Percentiles rank a stretch among this genome's conserved stretches.
phyloP scores from a whole-genome alignment of 2,888 invertebrate genomes.

The Coenonympha glycerion region DNA sequence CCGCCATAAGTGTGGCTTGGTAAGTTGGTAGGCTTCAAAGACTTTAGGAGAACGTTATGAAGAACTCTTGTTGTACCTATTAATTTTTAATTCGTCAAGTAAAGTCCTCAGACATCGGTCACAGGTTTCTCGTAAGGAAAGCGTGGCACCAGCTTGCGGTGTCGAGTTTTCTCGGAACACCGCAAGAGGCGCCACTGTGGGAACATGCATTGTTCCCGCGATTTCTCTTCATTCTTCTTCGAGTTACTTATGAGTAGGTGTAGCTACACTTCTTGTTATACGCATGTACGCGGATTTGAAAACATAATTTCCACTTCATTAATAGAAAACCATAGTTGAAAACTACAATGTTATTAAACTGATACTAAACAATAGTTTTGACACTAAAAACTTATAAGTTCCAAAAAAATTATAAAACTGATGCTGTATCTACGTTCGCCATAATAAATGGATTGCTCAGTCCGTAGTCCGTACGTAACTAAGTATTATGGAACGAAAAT shows the following conservation, averaged over 20 bases:
- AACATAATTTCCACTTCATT: conserved; percentile 1
- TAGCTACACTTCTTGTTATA: conserved; percentile 2
- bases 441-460: no score
- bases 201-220: conserved; percentile 55
- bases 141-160: background rate
- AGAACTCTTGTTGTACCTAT: no score
- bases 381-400: no score
- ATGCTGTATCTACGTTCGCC: no score
- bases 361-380: no score
- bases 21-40: no score
- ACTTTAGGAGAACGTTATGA: no score
- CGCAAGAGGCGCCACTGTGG: conserved; percentile 55
- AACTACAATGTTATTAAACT: background rate
- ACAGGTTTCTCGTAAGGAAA: conserved; percentile 5
- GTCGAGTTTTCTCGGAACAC: conserved; percentile 45
- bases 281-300: background rate
- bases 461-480: no score
- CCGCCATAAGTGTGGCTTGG: no score
- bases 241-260: conserved; percentile 13
- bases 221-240: conserved; percentile 53
- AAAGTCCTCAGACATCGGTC: background rate
- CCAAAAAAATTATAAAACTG: no score
- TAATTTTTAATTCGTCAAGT: no score
- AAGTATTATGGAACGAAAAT: no score
- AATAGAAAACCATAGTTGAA: background rate